A percentile compares a stretch with the other conserved stretches of the same genome.
phyloP scores from a whole-genome alignment of 2,797 vertebrate species.

The Psittacula derbiana region DNA sequence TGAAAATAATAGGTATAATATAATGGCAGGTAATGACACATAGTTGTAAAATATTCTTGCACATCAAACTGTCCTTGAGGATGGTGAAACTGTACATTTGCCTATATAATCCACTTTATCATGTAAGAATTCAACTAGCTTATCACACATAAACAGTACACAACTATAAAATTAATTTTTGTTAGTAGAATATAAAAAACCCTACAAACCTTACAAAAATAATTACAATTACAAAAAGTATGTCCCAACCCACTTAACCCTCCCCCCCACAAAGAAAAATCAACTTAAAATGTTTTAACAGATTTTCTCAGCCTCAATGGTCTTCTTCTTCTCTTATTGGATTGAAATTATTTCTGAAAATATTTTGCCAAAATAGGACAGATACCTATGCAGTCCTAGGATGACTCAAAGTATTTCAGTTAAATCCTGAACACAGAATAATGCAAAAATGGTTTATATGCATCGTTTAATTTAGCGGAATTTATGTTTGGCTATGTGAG shows the following conservation, averaged over 20 bases:
- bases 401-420: rapidly evolving
- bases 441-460: background rate
- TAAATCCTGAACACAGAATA: background rate
- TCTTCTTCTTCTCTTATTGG: background rate
- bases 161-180: background rate
- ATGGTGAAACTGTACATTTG: background rate
- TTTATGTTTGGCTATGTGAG: background rate
- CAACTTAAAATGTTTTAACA: background rate
- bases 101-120: background rate
- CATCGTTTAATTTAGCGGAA: background rate
- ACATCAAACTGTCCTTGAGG: background rate
- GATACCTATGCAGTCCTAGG: background rate
- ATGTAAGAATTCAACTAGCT: background rate
- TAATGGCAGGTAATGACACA: background rate
- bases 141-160: background rate
- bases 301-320: background rate
- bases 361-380: background rate
- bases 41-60: background rate
- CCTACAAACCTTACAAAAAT: background rate
- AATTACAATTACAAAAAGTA: background rate
- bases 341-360: background rate
- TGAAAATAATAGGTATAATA: background rate
- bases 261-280: background rate
- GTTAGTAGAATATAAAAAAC: background rate
- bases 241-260: background rate